Evolutionary conservation across 2,113 vertebrate species (phyloP).

Genomic region (Lanius ludovicianus): DNA sequence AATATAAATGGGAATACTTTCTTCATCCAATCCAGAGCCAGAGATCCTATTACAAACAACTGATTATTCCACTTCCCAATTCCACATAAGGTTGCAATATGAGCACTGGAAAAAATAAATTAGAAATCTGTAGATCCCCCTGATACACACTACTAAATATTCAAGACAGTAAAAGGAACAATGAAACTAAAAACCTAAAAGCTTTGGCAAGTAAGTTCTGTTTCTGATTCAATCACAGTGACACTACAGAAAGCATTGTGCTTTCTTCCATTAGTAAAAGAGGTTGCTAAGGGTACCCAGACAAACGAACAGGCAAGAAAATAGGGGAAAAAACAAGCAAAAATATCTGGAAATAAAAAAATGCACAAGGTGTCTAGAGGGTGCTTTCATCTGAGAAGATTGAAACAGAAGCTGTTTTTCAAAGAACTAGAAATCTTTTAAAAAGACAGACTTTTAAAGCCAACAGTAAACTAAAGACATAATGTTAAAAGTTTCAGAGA

Average conservation of each 20-base stretch:
- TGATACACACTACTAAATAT: not conserved
- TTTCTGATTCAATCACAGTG: not conserved
- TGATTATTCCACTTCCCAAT: not conserved
- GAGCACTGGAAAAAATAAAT: not conserved
- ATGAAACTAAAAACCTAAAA: not conserved
- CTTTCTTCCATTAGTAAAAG: not conserved
- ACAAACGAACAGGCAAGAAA: not conserved
- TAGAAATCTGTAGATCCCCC: not conserved
- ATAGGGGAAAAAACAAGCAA: not conserved
- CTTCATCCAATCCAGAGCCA: not conserved
- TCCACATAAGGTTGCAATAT: not conserved
- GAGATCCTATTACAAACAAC: not conserved
- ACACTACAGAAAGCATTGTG: not conserved
- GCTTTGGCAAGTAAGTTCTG: not conserved
- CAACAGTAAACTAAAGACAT: not conserved
- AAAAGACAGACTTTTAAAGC: not conserved
- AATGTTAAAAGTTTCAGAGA: not conserved
- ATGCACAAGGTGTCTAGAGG: not conserved
- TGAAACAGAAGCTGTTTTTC: not conserved
- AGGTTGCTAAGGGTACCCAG: not conserved
- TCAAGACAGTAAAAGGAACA: not conserved
- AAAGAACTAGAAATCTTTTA: not conserved
- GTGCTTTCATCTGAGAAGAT: not conserved
- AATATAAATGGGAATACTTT: not conserved
- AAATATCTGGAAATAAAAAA: not conserved